A percentile compares a stretch with the other conserved stretches of the same genome.
Evolutionary conservation across 37 sponge, comb jelly and placozoan species (phyloP).

Genomic region (Crambe crambe): DNA sequence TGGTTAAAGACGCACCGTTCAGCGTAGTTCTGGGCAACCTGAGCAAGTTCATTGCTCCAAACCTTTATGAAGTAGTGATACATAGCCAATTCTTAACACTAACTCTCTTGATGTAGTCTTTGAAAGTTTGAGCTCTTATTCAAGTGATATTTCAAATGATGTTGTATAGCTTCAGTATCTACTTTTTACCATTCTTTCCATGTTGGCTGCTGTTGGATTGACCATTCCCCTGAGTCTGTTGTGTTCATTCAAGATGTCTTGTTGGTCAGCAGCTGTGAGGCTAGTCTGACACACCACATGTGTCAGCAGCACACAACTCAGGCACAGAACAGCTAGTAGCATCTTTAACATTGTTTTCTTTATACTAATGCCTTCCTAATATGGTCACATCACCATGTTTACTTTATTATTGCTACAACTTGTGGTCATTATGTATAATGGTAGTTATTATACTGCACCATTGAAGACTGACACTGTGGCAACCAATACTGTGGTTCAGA

Average conservation of each 20-base stretch:
- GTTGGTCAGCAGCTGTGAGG: background rate
- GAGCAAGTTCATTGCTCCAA: constrained; percentile 21
- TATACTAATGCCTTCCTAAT: too few relatives aligned
- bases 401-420: too few relatives aligned
- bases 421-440: too few relatives aligned
- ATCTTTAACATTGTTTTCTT: too few relatives aligned
- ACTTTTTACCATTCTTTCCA: constrained; percentile 11
- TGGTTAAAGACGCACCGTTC: constrained; percentile 22
- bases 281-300: constrained; percentile 3
- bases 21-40: constrained; percentile 20
- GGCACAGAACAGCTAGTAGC: background rate
- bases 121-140: background rate
- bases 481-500: too few relatives aligned
- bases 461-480: too few relatives aligned
- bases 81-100: background rate
- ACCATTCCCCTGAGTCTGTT: background rate
- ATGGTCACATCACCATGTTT: too few relatives aligned
- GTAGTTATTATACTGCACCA: too few relatives aligned
- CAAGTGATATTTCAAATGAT: background rate
- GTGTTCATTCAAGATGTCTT: background rate
- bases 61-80: background rate
- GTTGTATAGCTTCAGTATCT: background rate
- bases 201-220: constrained; percentile 7
- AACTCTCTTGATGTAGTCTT: background rate
- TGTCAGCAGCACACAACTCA: background rate